phyloP scores from a whole-genome alignment of 2,888 invertebrate species.

The Unio pictorum region DNA sequence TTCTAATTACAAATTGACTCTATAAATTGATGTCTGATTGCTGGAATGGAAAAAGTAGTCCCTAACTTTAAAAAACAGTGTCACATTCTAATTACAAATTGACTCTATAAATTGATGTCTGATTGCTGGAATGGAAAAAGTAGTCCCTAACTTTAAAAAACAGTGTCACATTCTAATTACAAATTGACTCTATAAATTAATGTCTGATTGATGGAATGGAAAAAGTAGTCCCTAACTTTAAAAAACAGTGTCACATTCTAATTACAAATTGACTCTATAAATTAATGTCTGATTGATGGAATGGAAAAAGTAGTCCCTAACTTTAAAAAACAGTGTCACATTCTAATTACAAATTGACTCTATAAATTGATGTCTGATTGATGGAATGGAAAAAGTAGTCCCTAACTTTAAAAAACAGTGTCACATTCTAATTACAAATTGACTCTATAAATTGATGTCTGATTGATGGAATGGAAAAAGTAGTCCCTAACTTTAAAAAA shows the following conservation, averaged over 20 bases:
- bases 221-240: conserved; percentile 2
- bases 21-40: conserved; percentile 23
- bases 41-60: conserved; percentile 70
- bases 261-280: too few species aligned
- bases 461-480: neutral
- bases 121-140: neutral
- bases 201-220: conserved; percentile 70
- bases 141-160: neutral
- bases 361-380: too few species aligned
- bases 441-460: too few species aligned
- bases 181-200: neutral
- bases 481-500: neutral
- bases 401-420: neutral
- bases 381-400: neutral
- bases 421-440: neutral
- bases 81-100: too few species aligned
- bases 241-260: neutral
- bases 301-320: conserved; percentile 5
- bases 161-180: neutral
- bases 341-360: too few species aligned
- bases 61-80: too few species aligned
- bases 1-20: too few species aligned
- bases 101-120: too few species aligned
- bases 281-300: conserved; percentile 71
- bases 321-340: too few species aligned